Conservation (phyloP, 2,113 vertebrate species). For the Elephantulus edwardii region DNA sequence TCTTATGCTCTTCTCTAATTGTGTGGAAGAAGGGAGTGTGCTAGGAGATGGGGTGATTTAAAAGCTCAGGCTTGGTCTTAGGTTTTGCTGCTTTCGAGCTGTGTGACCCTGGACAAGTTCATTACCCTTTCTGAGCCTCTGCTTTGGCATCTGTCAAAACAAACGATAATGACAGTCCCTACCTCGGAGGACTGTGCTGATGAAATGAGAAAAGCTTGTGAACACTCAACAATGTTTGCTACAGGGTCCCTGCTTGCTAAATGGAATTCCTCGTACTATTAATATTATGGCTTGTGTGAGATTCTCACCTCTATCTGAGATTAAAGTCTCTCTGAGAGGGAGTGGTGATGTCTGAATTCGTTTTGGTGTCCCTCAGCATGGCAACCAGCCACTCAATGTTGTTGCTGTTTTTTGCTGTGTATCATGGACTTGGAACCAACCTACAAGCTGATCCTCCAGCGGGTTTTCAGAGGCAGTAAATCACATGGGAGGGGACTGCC, state of each 20-base stretch:
- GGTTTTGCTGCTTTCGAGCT: neutral
- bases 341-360: neutral
- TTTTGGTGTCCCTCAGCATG: neutral
- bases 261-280: neutral
- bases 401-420: too few relatives aligned
- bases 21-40: neutral
- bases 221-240: too few relatives aligned
- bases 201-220: neutral
- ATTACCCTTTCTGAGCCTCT: neutral
- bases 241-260: neutral
- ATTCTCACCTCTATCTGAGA: neutral
- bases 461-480: too few relatives aligned
- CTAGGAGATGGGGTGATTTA: neutral
- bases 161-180: too few relatives aligned
- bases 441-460: too few relatives aligned
- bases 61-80: neutral
- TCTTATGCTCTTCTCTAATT: slow-evolving; percentile 26
- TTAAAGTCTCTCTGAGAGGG: neutral
- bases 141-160: neutral
- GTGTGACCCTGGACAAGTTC: slow-evolving; percentile 2
- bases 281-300: neutral
- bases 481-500: too few relatives aligned
- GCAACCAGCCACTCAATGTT: neutral
- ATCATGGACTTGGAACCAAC: too few relatives aligned
- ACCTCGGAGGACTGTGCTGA: neutral